A percentile compares a stretch with the other conserved stretches of the same genome.
phyloP scores from a whole-genome alignment of 2,797 vertebrate genomes.

The Gymnocypris eckloni region DNA sequence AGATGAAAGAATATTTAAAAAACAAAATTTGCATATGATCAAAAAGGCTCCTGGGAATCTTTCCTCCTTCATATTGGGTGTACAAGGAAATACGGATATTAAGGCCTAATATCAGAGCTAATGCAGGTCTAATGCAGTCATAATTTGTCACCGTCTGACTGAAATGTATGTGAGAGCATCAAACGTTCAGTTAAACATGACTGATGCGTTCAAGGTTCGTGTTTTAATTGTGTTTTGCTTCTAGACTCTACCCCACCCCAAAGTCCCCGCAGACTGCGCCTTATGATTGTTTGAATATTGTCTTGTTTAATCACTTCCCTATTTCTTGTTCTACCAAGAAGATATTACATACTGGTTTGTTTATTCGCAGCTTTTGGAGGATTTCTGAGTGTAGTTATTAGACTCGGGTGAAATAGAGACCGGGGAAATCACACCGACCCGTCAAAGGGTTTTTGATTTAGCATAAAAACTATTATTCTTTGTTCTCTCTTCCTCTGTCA shows the following conservation, averaged over 20 bases:
- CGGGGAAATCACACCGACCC: background rate
- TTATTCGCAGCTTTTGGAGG: conserved; percentile 33
- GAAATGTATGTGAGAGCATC: conserved; percentile 28
- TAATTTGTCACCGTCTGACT: conserved; percentile 20
- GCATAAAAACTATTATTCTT: conserved; percentile 31
- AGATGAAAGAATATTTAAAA: conserved; percentile 43
- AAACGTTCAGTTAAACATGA: conserved; percentile 27
- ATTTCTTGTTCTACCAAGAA: conserved; percentile 14
- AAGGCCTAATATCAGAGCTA: conserved; percentile 4
- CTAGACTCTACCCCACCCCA: background rate
- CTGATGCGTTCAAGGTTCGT: conserved; percentile 7
- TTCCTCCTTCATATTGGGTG: conserved; percentile 22
- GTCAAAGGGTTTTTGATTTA: conserved; percentile 31
- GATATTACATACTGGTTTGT: conserved; percentile 34
- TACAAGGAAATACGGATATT: conserved; percentile 13
- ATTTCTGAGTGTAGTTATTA: conserved; percentile 34
- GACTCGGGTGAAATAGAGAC: conserved; percentile 9
- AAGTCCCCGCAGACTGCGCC: conserved; percentile 10
- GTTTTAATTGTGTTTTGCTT: conserved; percentile 24
- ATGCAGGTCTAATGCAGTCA: conserved; percentile 13
- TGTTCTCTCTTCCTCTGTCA: conserved; percentile 25
- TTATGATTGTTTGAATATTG: conserved; percentile 25
- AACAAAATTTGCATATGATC: conserved; percentile 24
- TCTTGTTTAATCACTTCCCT: conserved; percentile 36
- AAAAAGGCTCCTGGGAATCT: conserved; percentile 14